Conservation (phyloP, 1,140 invertebrate genomes). For the Lasaia peninsularis region DNA sequence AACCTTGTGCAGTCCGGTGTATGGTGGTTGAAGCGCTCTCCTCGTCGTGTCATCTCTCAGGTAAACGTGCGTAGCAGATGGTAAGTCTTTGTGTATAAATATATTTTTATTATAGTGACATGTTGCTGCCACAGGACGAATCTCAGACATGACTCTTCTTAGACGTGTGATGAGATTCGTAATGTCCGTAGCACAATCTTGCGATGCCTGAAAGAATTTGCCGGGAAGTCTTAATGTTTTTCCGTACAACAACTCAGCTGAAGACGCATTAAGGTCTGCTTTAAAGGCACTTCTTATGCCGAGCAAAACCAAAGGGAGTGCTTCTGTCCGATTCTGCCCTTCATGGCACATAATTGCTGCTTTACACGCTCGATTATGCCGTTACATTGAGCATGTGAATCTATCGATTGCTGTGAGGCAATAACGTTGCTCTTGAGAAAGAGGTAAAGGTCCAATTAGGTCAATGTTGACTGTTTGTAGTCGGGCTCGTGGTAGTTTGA, state of each 20-base stretch:
- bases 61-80: background rate
- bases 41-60: slow-evolving; percentile 5
- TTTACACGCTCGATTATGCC: slow-evolving; percentile 19
- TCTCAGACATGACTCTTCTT: background rate
- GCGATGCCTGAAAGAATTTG: slow-evolving; percentile 7
- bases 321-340: slow-evolving; percentile 10
- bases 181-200: background rate
- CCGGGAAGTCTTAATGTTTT: background rate
- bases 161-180: slow-evolving; percentile 7
- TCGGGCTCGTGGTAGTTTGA: slow-evolving; percentile 16
- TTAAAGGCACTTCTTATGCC: slow-evolving; percentile 19
- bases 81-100: slow-evolving; percentile 15
- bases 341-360: slow-evolving; percentile 15
- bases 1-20: slow-evolving; percentile 11
- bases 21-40: slow-evolving; percentile 2
- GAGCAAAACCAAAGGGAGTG: slow-evolving; percentile 18
- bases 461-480: slow-evolving; percentile 24
- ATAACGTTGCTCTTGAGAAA: slow-evolving; percentile 18
- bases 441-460: slow-evolving; percentile 20
- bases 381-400: slow-evolving; percentile 17
- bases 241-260: slow-evolving; percentile 18
- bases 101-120: background rate
- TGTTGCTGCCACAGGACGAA: slow-evolving; percentile 4
- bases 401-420: slow-evolving; percentile 23
- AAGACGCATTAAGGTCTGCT: slow-evolving; percentile 6